These are phyloP conservation scores for Microtus oregoni DNA, from an alignment of 2,113 vertebrate genomes.

Conservation along the genomic window DNA sequence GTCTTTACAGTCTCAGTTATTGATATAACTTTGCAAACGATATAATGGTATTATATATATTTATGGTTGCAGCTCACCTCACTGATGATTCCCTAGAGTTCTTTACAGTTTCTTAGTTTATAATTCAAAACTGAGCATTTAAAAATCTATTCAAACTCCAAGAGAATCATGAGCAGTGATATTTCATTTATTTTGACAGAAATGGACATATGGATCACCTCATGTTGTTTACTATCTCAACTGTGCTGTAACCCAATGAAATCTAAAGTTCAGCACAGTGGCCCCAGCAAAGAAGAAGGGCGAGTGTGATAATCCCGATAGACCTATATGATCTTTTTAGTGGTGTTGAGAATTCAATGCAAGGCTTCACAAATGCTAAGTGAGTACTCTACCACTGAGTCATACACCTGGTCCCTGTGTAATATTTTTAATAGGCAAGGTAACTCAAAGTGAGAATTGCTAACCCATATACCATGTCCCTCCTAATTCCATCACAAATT, in stretches of 20 bases:
- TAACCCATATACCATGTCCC: background rate
- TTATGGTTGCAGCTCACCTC: background rate
- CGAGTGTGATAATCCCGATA: background rate
- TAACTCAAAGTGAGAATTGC: background rate
- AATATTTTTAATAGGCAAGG: background rate
- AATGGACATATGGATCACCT: background rate
- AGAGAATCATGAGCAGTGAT: background rate
- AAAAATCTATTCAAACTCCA: background rate
- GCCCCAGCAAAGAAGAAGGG: background rate
- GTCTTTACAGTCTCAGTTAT: background rate
- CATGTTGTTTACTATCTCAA: slow-evolving; percentile 10
- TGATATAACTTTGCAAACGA: background rate
- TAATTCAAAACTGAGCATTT: slow-evolving; percentile 38
- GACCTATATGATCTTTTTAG: background rate
- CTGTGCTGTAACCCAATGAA: background rate
- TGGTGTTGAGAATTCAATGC: background rate
- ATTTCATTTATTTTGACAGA: slow-evolving; percentile 28
- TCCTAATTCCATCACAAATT: slow-evolving; percentile 25
- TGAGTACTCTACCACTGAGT: background rate
- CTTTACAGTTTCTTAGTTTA: slow-evolving; percentile 4
- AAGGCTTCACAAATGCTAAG: background rate
- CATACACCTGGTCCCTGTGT: background rate
- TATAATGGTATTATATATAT: background rate
- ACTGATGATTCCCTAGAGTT: background rate
- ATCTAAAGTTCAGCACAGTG: background rate